phyloP scores from a whole-genome alignment of 1,140 invertebrate species.

The Drosophila biarmipes region DNA sequence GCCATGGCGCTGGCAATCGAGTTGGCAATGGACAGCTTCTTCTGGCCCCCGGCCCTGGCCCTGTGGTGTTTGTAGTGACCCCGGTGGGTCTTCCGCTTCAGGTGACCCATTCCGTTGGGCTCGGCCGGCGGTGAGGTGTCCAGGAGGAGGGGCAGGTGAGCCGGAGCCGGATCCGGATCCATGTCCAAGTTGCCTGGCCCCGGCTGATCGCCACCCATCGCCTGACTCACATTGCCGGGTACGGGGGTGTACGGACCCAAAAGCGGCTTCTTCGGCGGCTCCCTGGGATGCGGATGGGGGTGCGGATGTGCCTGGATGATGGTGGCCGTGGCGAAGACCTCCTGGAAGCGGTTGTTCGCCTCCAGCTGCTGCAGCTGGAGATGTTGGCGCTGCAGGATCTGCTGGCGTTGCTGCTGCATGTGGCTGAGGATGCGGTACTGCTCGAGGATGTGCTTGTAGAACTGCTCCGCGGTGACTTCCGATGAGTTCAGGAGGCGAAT shows the following conservation, averaged over 20 bases:
- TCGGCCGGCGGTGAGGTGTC: constrained; percentile 64
- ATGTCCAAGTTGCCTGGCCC: constrained; percentile 10
- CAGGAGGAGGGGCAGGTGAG: constrained; percentile 56
- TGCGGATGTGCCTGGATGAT: constrained; percentile 78
- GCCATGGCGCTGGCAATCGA: constrained; percentile 3
- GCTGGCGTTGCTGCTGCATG: constrained; percentile 73
- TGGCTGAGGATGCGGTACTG: constrained; percentile 80
- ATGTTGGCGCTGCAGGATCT: constrained; percentile 77
- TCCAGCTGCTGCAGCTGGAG: constrained; percentile 79
- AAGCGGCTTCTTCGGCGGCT: constrained; percentile 56
- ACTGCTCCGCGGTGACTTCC: constrained; percentile 83
- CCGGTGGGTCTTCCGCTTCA: constrained; percentile 71
- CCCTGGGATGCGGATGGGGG: constrained; percentile 47
- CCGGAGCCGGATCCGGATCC: constrained; percentile 8
- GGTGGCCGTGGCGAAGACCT: constrained; percentile 79
- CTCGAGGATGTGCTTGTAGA: constrained; percentile 81
- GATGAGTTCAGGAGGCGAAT: constrained; percentile 82
- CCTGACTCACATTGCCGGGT: constrained; percentile 14
- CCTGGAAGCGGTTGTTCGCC: constrained; percentile 78
- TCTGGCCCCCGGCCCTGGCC: constrained; percentile 33
- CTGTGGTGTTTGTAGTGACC: constrained; percentile 78
- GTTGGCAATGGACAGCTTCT: constrained; percentile 33
- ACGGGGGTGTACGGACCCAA: constrained; percentile 16
- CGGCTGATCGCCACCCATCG: neutral
- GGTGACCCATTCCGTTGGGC: constrained; percentile 37